Percentiles rank a stretch among this genome's conserved stretches.
These are phyloP conservation scores for Macrochelys suwanniensis DNA, from an alignment of 2,797 vertebrate genomes.

Conservation along the genomic window DNA sequence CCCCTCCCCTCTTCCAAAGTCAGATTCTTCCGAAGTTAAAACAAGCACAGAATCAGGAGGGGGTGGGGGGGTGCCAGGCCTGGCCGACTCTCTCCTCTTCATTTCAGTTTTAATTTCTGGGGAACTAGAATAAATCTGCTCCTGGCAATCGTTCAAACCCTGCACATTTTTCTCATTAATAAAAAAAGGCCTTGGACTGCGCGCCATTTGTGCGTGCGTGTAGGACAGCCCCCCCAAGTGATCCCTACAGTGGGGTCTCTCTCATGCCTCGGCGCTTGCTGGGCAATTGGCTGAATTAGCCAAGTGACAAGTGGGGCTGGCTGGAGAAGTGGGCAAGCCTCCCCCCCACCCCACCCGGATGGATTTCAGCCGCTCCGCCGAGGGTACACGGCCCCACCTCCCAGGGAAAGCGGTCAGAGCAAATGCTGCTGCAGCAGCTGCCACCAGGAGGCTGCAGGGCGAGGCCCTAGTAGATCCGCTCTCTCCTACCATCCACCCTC, in stretches of 20 bases:
- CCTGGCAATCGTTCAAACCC: constrained; percentile 84
- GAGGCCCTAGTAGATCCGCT: too few relatives aligned
- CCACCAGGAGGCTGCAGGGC: neutral
- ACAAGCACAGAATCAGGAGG: constrained; percentile 81
- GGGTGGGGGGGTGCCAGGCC: constrained; percentile 50
- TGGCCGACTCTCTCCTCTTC: constrained; percentile 76
- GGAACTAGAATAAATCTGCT: constrained; percentile 81
- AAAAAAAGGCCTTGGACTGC: constrained; percentile 79
- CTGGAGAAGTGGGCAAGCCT: accelerated
- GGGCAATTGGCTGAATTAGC: neutral
- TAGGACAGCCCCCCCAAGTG: constrained; percentile 18
- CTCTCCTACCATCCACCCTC: neutral
- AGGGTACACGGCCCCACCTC: neutral
- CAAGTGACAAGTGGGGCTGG: neutral
- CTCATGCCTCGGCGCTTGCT: neutral
- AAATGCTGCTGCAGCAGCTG: constrained; percentile 43
- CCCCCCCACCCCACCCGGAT: neutral
- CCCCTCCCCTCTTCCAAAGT: constrained; percentile 62
- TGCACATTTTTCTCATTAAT: constrained; percentile 88
- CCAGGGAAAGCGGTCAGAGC: neutral
- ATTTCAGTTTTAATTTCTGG: constrained; percentile 85
- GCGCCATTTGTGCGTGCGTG: constrained; percentile 62
- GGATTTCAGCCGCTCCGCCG: neutral
- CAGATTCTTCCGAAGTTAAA: constrained; percentile 87
- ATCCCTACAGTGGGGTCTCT: neutral